A percentile compares a stretch with the other conserved stretches of the same genome.
Conservation (phyloP, 2,113 vertebrate species). For the Probosciger aterrimus region DNA sequence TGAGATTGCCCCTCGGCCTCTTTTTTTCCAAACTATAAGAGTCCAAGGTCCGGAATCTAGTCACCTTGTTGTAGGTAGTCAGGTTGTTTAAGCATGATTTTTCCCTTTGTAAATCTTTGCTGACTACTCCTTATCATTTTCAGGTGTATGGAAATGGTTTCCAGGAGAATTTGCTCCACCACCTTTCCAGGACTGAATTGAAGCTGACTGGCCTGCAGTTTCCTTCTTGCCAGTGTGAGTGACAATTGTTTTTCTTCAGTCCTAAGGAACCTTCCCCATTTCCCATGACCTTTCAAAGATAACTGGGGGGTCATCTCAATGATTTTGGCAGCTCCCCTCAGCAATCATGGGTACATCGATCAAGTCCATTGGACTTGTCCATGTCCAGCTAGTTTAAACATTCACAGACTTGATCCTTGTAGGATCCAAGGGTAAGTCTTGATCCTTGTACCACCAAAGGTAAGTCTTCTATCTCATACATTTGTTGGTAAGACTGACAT, state of each 20-base stretch:
- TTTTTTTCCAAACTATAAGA: neutral
- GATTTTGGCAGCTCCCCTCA: neutral
- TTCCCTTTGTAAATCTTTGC: neutral
- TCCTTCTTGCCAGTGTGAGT: neutral
- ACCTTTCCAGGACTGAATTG: neutral
- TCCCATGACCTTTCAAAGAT: neutral
- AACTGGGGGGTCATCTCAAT: accelerated
- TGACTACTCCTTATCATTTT: neutral
- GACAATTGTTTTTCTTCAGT: neutral
- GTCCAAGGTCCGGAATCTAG: neutral
- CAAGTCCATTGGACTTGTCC: neutral
- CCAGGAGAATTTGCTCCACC: neutral
- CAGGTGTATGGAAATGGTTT: neutral
- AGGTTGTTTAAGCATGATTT: neutral
- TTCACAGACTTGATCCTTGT: neutral
- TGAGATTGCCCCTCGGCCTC: neutral
- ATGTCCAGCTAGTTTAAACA: neutral
- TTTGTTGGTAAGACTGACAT: neutral
- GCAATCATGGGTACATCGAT: neutral
- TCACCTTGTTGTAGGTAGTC: neutral
- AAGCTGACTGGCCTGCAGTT: neutral
- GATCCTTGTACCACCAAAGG: neutral
- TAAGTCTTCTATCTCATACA: neutral
- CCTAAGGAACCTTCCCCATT: neutral
- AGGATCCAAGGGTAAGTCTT: neutral